Evolutionary conservation across 2,888 invertebrate species (phyloP).

Genomic region (Apantesis nais): DNA sequence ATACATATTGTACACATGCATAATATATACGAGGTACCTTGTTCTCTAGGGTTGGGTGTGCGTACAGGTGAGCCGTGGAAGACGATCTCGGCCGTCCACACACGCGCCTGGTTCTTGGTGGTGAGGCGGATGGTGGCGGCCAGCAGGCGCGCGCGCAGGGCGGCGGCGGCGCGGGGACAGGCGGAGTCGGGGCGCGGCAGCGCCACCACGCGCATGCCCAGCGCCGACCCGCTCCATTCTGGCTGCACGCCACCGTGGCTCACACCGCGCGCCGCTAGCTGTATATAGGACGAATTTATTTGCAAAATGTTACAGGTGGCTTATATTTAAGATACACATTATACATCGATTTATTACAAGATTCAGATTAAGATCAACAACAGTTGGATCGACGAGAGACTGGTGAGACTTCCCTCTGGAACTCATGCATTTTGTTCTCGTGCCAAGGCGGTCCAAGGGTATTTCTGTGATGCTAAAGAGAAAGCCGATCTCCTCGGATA

Average conservation of each 20-base stretch:
- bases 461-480: too few relatives aligned
- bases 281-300: not conserved
- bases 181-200: slow-evolving; percentile 88
- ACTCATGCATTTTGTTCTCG: too few relatives aligned
- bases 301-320: too few relatives aligned
- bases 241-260: slow-evolving; percentile 97
- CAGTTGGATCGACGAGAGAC: too few relatives aligned
- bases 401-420: too few relatives aligned
- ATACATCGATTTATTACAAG: not conserved
- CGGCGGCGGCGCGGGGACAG: slow-evolving; percentile 85
- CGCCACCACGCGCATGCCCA: slow-evolving; percentile 91
- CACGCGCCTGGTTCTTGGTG: slow-evolving; percentile 90
- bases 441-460: too few relatives aligned
- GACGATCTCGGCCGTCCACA: slow-evolving; percentile 96
- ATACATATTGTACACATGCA: too few relatives aligned
- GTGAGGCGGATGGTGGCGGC: slow-evolving; percentile 94
- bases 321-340: not conserved
- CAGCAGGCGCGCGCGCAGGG: slow-evolving; percentile 91
- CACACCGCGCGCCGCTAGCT: slow-evolving; percentile 92
- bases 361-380: too few relatives aligned
- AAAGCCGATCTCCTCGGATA: too few relatives aligned
- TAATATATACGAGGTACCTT: slow-evolving; percentile 79
- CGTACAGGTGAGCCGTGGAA: slow-evolving; percentile 93
- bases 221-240: slow-evolving; percentile 95
- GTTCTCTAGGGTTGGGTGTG: slow-evolving; percentile 93